A percentile compares a stretch with the other conserved stretches of the same genome.
phyloP scores from a whole-genome alignment of 2,797 vertebrate genomes.

The Chelidonichthys spinosus region DNA sequence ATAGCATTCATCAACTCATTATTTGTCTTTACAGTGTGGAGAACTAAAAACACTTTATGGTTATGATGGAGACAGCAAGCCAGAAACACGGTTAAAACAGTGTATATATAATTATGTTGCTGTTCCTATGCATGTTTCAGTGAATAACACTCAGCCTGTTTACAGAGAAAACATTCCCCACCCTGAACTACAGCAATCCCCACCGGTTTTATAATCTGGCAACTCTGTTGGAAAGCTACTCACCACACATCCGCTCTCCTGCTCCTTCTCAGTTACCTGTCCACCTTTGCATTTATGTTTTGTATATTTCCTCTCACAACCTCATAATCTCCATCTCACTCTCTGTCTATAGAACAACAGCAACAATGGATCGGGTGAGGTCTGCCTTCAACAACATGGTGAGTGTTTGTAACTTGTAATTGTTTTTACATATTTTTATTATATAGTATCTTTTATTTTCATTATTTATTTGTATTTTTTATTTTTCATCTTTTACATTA shows the following conservation, averaged over 20 bases:
- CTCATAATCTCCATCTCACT: not conserved
- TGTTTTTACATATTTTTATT: not conserved
- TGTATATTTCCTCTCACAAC: not conserved
- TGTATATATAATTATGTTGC: not conserved
- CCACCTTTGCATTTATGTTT: not conserved
- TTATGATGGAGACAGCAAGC: not conserved
- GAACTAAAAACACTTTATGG: not conserved
- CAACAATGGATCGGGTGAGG: slow-evolving; percentile 64
- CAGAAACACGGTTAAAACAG: not conserved
- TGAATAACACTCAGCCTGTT: slow-evolving; percentile 17
- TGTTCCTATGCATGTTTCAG: not conserved
- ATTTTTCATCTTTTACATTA: too few relatives aligned
- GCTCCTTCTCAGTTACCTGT: not conserved
- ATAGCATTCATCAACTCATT: not conserved
- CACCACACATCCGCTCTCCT: not conserved
- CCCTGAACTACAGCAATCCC: not conserved
- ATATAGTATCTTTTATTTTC: not conserved
- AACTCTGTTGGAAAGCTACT: slow-evolving; percentile 18
- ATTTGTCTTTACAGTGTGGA: not conserved
- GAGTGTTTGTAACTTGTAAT: slow-evolving; percentile 8
- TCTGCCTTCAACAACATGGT: slow-evolving; percentile 61
- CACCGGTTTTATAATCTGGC: not conserved
- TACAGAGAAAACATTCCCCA: slow-evolving; percentile 21
- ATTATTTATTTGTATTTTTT: too few relatives aligned
- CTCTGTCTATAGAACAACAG: not conserved